Evolutionary conservation across 2,888 invertebrate genomes (phyloP).

Genomic region (Amphimallon solstitiale): DNA sequence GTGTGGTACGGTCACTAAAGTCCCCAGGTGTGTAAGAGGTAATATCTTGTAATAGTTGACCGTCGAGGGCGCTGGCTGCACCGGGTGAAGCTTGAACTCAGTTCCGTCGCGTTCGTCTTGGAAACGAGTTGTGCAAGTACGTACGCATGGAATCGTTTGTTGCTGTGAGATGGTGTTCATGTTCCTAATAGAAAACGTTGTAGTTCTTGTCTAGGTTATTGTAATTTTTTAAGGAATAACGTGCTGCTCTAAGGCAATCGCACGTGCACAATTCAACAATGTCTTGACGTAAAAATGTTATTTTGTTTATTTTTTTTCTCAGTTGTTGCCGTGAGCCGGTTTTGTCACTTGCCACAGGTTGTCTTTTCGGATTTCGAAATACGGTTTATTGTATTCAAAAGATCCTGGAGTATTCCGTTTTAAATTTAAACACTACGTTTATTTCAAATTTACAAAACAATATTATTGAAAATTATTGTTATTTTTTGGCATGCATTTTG

Average conservation of each 20-base stretch:
- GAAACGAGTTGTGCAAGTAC: conserved; percentile 44
- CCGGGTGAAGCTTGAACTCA: conserved; percentile 54
- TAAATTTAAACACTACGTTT: conserved; percentile 11
- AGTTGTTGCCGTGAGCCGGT: conserved; percentile 51
- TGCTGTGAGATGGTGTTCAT: conserved; percentile 33
- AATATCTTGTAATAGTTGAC: conserved; percentile 37
- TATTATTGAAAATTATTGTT: not conserved
- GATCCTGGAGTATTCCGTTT: conserved; percentile 2
- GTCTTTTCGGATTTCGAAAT: conserved; percentile 36
- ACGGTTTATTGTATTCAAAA: conserved; percentile 32
- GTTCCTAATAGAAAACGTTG: not conserved
- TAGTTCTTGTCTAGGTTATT: no score
- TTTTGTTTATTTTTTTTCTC: conserved; percentile 35
- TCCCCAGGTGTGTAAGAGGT: conserved; percentile 1
- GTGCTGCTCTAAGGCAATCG: not conserved
- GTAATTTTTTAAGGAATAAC: no score
- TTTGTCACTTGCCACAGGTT: conserved; percentile 55
- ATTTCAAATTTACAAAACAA: not conserved
- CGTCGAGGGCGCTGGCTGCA: conserved; percentile 53
- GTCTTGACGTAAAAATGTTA: not conserved
- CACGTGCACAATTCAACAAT: not conserved
- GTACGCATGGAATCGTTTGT: not conserved
- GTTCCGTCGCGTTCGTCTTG: conserved; percentile 49
- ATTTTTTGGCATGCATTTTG: not conserved
- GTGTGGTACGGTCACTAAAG: not conserved